A percentile compares a stretch with the other conserved stretches of the same genome.
Conservation (phyloP, 2,888 invertebrate species). For the Lasioglossum malachurum region DNA sequence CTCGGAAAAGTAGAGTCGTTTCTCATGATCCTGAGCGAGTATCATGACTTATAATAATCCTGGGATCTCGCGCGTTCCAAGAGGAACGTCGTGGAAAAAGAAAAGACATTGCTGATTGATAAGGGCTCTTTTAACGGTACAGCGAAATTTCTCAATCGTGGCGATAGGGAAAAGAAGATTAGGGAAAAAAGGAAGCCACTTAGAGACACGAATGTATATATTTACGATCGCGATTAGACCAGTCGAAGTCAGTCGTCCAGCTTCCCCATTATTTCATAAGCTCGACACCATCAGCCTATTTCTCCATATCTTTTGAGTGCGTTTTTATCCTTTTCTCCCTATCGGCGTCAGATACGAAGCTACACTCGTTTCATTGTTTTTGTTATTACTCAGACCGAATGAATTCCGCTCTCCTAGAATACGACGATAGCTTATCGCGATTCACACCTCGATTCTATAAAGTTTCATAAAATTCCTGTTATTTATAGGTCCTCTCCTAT, state of each 20-base stretch:
- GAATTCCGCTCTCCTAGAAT: background rate
- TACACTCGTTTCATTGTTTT: constrained; percentile 25
- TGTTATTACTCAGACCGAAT: background rate
- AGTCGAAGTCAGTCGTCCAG: constrained; percentile 27
- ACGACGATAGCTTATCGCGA: constrained; percentile 22
- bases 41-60: constrained; percentile 52
- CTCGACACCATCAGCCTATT: constrained; percentile 15
- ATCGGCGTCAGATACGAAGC: constrained; percentile 10
- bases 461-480: constrained; percentile 11
- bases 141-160: constrained; percentile 63
- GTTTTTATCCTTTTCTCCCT: constrained; percentile 18
- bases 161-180: background rate
- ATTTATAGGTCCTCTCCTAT: constrained; percentile 8
- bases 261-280: constrained; percentile 42
- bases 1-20: constrained; percentile 35
- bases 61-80: constrained; percentile 3
- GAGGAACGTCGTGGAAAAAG: constrained; percentile 19
- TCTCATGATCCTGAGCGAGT: constrained; percentile 44
- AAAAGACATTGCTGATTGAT: constrained; percentile 38
- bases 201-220: constrained; percentile 28
- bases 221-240: constrained; percentile 68
- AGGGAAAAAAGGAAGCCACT: constrained; percentile 30
- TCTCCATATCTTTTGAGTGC: background rate
- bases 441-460: constrained; percentile 36
- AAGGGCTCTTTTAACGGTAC: constrained; percentile 22